These are phyloP conservation scores for Catostylus mosaicus DNA, from an alignment of 30 jellyfish, hydroid and myxozoan genomes.

Conservation along the genomic window DNA sequence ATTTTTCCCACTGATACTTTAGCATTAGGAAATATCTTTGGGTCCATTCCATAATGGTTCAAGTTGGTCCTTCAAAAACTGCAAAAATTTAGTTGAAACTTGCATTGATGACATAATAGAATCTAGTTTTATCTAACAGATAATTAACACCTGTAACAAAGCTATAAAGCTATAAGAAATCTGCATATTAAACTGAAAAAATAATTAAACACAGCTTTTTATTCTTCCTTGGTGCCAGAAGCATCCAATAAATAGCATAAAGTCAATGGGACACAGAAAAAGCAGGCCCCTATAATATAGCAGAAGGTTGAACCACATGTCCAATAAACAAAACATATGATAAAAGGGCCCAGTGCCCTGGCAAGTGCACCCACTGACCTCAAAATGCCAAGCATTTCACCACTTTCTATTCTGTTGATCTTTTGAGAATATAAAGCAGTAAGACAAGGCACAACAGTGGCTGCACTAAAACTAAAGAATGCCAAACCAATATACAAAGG, in stretches of 20 bases:
- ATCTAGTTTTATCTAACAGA: too few species aligned
- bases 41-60: too few species aligned
- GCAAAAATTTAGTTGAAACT: too few species aligned
- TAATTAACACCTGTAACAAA: too few species aligned
- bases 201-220: background rate
- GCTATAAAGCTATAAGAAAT: too few species aligned
- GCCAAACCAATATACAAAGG: slow-evolving; percentile 59
- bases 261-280: slow-evolving; percentile 73
- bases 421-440: slow-evolving; percentile 82
- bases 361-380: slow-evolving; percentile 98
- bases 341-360: slow-evolving; percentile 95
- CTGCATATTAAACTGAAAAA: too few species aligned
- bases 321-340: slow-evolving; percentile 86
- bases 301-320: slow-evolving; percentile 90
- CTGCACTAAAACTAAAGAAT: slow-evolving; percentile 89
- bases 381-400: slow-evolving; percentile 93
- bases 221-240: background rate
- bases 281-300: slow-evolving; percentile 82
- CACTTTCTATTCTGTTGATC: slow-evolving; percentile 69
- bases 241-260: slow-evolving; percentile 11
- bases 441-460: slow-evolving; percentile 93
- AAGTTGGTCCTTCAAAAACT: too few species aligned
- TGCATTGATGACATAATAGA: too few species aligned
- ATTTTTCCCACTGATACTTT: too few species aligned
- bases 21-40: too few species aligned